Evolutionary conservation across 2,888 invertebrate species (phyloP).

Genomic region (Neocrepidodera transversa): DNA sequence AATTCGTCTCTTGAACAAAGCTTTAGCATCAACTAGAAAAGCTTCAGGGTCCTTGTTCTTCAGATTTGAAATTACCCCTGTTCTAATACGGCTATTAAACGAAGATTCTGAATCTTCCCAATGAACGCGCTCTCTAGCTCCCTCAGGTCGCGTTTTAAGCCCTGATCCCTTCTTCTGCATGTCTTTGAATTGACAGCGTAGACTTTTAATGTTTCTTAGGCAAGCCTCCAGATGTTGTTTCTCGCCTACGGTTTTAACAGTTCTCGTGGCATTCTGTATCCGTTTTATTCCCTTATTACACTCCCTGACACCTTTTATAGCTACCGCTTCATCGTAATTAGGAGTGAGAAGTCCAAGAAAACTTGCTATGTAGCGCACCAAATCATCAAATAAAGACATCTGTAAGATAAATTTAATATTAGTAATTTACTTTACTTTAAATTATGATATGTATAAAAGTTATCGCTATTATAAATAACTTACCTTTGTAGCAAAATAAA

Average conservation of each 20-base stretch:
- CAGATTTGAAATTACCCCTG: slow-evolving; percentile 17
- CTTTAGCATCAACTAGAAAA: slow-evolving; percentile 30
- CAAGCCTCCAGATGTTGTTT: neutral
- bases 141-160: neutral
- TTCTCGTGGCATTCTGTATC: neutral
- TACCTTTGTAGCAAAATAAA: no score
- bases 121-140: neutral
- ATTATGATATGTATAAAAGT: no score
- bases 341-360: neutral
- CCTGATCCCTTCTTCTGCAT: neutral
- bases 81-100: slow-evolving; percentile 12
- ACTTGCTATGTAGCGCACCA: neutral
- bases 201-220: neutral
- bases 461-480: no score
- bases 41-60: slow-evolving; percentile 32
- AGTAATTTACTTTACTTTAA: no score
- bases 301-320: no score
- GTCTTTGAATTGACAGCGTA: neutral
- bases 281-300: neutral
- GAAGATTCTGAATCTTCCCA: slow-evolving; percentile 19
- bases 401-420: no score
- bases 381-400: neutral
- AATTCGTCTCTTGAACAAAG: slow-evolving; percentile 26
- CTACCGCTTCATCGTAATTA: neutral
- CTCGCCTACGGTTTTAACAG: neutral